Evolutionary conservation across 2,113 vertebrate species (phyloP).

Genomic region (Prionailurus bengalensis): DNA sequence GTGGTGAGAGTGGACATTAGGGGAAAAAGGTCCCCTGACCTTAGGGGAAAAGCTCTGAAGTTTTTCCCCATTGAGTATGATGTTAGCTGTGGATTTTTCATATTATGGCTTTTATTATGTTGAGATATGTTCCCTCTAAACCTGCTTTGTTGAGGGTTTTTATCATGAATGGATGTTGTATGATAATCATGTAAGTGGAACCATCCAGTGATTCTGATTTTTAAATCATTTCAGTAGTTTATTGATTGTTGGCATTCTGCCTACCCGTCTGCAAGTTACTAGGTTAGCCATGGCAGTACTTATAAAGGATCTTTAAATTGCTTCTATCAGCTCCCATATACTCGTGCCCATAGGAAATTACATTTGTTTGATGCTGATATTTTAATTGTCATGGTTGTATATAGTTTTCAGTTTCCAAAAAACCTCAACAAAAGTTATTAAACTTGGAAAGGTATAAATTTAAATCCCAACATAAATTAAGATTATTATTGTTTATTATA

Average conservation of each 20-base stretch:
- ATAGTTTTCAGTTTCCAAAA: slow-evolving; percentile 49
- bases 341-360: not conserved
- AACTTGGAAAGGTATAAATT: slow-evolving; percentile 23
- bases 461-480: slow-evolving; percentile 25
- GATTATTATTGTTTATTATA: not conserved
- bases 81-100: not conserved
- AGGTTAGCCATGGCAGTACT: not conserved
- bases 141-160: not conserved
- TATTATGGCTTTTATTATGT: not conserved
- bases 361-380: not conserved
- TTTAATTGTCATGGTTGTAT: slow-evolving; percentile 56
- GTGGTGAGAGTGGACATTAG: not conserved
- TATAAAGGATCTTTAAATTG: not conserved
- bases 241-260: not conserved
- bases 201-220: not conserved
- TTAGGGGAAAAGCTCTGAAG: not conserved
- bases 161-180: not conserved
- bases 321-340: not conserved
- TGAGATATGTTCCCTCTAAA: not conserved
- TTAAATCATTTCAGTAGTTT: not conserved
- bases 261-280: not conserved
- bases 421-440: slow-evolving; percentile 13
- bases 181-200: not conserved
- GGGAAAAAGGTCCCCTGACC: not conserved
- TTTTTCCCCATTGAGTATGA: not conserved